These are phyloP conservation scores for Brachionus paranguensis DNA, from an alignment of 1,140 invertebrate genomes.

Conservation along the genomic window DNA sequence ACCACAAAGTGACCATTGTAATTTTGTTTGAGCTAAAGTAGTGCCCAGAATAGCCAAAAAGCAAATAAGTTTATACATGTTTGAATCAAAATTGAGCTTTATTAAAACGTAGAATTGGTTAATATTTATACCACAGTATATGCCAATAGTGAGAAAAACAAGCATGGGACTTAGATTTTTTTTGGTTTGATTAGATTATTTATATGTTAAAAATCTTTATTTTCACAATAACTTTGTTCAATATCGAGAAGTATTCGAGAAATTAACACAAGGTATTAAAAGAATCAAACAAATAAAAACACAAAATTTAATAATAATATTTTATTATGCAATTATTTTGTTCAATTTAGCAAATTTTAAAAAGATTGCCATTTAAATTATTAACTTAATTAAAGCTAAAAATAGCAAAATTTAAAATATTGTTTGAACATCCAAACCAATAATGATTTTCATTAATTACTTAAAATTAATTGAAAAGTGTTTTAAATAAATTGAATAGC, in stretches of 20 bases:
- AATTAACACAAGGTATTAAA: neutral
- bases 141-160: neutral
- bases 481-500: too few relatives aligned
- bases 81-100: neutral
- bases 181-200: neutral
- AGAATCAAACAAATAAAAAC: neutral
- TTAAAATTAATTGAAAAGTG: too few relatives aligned
- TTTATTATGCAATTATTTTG: too few relatives aligned
- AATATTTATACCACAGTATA: neutral
- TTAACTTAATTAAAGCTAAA: too few relatives aligned
- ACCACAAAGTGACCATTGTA: slow-evolving; percentile 35
- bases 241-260: neutral
- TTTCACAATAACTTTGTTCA: neutral
- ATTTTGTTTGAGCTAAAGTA: neutral
- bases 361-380: too few relatives aligned
- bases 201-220: neutral
- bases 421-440: too few relatives aligned
- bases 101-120: neutral
- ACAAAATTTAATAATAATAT: too few relatives aligned
- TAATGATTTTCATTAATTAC: too few relatives aligned
- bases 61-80: slow-evolving; percentile 8
- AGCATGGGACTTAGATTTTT: neutral
- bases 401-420: too few relatives aligned
- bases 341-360: too few relatives aligned
- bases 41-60: neutral